Percentiles rank a stretch among this genome's conserved stretches.
Evolutionary conservation across 2,113 vertebrate genomes (phyloP).

Genomic region (Saccopteryx bilineata): DNA sequence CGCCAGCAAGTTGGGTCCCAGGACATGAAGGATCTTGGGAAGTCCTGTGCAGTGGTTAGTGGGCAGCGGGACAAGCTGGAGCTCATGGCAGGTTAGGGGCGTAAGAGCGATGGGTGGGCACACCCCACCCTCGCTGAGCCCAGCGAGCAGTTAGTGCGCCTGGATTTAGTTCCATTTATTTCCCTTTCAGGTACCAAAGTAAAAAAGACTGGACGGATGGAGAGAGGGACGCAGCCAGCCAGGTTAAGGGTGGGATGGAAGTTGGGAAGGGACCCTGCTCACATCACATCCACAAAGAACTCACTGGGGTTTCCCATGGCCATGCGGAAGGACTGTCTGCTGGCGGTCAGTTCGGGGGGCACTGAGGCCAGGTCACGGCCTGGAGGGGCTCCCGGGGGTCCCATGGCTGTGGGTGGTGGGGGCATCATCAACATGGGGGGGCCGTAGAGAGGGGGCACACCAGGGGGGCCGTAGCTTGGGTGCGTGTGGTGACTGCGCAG

Average conservation of each 20-base stretch:
- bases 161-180: conserved; percentile 90
- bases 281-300: conserved; percentile 99
- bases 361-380: conserved; percentile 94
- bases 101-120: conserved; percentile 60
- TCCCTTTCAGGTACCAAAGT: conserved; percentile 87
- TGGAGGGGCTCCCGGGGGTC: conserved; percentile 92
- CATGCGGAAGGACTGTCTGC: conserved; percentile 97
- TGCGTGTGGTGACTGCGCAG: conserved; percentile 92
- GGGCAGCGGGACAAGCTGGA: conserved; percentile 60
- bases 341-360: conserved; percentile 97
- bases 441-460: conserved; percentile 91
- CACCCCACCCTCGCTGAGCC: conserved; percentile 62
- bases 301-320: conserved; percentile 98
- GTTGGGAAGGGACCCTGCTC: conserved; percentile 86
- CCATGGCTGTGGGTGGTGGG: conserved; percentile 88
- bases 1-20: conserved; percentile 17
- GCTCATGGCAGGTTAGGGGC: conserved; percentile 77
- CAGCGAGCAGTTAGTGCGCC: conserved; percentile 87
- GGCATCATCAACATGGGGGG: conserved; percentile 92
- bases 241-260: conserved; percentile 61
- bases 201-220: conserved; percentile 78
- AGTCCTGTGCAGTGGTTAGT: conserved; percentile 46
- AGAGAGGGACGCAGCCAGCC: conserved; percentile 81
- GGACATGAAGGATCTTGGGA: background rate
- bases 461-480: conserved; percentile 89